Conservation (phyloP, 2,888 invertebrate species). For the Andrena bucephala region DNA sequence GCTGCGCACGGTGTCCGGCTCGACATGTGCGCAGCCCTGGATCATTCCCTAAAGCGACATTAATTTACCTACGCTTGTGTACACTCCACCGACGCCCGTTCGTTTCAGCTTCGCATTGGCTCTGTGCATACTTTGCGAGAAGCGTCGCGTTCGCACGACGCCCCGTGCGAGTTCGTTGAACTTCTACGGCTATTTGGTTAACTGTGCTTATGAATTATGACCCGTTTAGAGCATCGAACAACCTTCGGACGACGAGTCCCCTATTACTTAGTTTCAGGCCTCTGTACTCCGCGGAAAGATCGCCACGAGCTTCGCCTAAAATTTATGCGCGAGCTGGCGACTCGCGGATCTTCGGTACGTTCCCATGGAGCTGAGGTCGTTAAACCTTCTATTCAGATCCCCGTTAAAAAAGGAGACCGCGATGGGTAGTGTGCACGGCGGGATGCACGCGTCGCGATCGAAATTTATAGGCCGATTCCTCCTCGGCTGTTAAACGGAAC, state of each 20-base stretch:
- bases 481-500: not conserved
- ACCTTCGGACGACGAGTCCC: slow-evolving; percentile 19
- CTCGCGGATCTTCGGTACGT: not conserved
- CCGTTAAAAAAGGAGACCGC: not conserved
- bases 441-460: not conserved
- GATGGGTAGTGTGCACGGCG: too few species aligned
- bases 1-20: not conserved
- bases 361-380: not conserved
- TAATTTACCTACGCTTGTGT: slow-evolving; percentile 57
- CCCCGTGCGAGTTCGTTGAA: slow-evolving; percentile 71
- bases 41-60: slow-evolving; percentile 51
- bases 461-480: not conserved
- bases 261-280: slow-evolving; percentile 1
- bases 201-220: slow-evolving; percentile 71
- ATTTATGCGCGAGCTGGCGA: not conserved
- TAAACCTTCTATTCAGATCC: not conserved
- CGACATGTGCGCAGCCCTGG: not conserved
- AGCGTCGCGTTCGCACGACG: slow-evolving; percentile 54
- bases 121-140: slow-evolving; percentile 45
- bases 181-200: slow-evolving; percentile 71
- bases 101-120: slow-evolving; percentile 55
- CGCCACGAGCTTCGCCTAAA: not conserved
- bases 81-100: slow-evolving; percentile 28
- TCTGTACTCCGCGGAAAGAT: not conserved
- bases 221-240: slow-evolving; percentile 44